Base-by-base conservation (phyloP, 2,113 vertebrate species). In the Neopipo cinnamomea region DNA sequence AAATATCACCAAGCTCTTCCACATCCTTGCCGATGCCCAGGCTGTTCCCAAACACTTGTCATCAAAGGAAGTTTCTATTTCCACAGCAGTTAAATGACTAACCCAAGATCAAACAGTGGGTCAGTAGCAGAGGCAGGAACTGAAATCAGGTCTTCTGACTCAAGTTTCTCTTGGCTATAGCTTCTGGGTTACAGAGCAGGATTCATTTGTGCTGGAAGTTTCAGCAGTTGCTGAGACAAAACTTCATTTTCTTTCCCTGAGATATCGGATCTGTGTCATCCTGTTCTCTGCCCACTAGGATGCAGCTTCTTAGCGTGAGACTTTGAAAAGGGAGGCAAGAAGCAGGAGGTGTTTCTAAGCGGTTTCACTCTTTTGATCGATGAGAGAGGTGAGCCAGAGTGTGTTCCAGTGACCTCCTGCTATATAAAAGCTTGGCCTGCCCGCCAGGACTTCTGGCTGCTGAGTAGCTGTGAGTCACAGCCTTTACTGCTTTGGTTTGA, bases 331-430 rank as follows among this genome's bases (percentile, higher is more conserved):
- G 35, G 44, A 92, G 86, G 80, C 56, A 30, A 88, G 56, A 30
- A 88, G 56, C 62, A 87, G 76, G 83, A 87, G 86, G 88, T 79
- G 55, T 80, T 95, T 94, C 91, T 81, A 33, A 89, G 92, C 61
- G 76, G 65, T 62, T 94, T 25, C 41, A 35, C 86, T 93, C 85
- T 79, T 96, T 93, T 96, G 94, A 96, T 96, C 22, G 21, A 88
- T 91, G 92, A 68, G 82, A 96, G 89, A 94, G 95, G 95, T 96
- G 94, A 97, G 95, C 95, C 96, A 97, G 95, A 96, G 84, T 96
- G 72, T 95, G 93, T 93, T 96, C 93, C 96, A 96, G 85, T 94
- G 95, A 93, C 96, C 95, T 97, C 86, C 81, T 88, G 82, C 92
- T 91, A 56, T 88, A 89, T 85, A 88, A 96, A 95, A 95, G 81